Base-by-base conservation (phyloP, 2,797 vertebrate genomes). In the Molossus molossus region DNA sequence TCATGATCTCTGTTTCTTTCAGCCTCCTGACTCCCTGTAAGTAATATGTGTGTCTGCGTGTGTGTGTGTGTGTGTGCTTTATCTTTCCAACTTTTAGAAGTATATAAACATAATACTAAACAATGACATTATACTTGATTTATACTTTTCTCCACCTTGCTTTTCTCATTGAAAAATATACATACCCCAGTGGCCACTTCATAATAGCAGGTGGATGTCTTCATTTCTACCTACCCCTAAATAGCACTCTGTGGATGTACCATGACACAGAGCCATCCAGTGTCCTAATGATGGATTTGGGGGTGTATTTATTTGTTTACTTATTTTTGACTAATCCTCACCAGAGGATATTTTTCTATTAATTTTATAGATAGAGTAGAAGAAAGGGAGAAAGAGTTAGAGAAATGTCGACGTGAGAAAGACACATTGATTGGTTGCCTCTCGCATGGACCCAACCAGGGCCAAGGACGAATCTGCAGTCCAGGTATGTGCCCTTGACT, bases 1-100 rank as follows among this genome's bases (percentile, higher is more conserved):
- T 48, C 92, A 60, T 85, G 40, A 23, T 29, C 48, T 87, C 50
- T 87, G 15, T 57, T 84, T 83, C 64, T 86, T 92, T 87, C 21
- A 40, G 57, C 13, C 20, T 87, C 29, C 18, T 37, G 11, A 5
- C 69, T 91, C 60, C 9, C 14, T 88, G 1, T 77, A 83, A 69
- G 18, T 85, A 89, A 82, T 15, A 55, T 64, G 65, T 58, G 50
- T 13, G 6, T 45, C 40, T 45, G 40, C 40, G 40, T 40, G 40
- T 40, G 40, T 40, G 40, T 29, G 13, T 73, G 20, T 67, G 18
- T 76, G 6, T 27, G 33, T 55, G 69, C 48, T 67, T 72, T 82
- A 79, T 60, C 25, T 13, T 62, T 92, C 48, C 40, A 92, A 83
- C 15, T 77, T 85, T 37, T 27, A 84, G 87, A 94, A 86, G 10